phyloP scores from a whole-genome alignment of 2,113 vertebrate genomes.

The Emydura subglobosa region DNA sequence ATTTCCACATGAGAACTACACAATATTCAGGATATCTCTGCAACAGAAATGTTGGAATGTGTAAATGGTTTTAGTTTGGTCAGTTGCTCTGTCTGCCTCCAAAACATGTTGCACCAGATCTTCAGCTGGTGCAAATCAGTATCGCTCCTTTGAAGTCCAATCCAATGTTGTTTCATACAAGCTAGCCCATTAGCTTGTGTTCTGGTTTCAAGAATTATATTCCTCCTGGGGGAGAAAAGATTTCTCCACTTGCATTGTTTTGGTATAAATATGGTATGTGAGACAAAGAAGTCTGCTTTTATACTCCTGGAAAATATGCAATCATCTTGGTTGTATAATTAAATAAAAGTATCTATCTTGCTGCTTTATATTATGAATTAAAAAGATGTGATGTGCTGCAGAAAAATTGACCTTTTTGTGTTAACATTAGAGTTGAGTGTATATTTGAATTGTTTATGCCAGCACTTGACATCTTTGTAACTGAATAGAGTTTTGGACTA shows the following conservation, averaged over 20 bases:
- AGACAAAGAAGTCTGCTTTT: neutral
- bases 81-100: neutral
- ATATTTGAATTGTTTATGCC: neutral
- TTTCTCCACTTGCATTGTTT: neutral
- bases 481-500: neutral
- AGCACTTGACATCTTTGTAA: neutral
- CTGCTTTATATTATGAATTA: neutral
- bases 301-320: neutral
- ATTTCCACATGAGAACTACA: neutral
- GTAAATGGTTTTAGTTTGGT: neutral
- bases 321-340: neutral
- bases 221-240: neutral
- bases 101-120: neutral
- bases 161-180: fast-evolving
- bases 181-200: neutral
- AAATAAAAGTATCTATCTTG: neutral
- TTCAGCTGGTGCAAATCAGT: neutral
- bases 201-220: fast-evolving
- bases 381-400: neutral
- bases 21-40: neutral
- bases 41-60: neutral
- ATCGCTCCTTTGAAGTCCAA: neutral
- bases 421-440: neutral
- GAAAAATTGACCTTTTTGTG: neutral
- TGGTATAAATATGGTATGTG: neutral